Evolutionary conservation across 2,888 invertebrate genomes (phyloP).

Genomic region (Criorhina ranunculi): DNA sequence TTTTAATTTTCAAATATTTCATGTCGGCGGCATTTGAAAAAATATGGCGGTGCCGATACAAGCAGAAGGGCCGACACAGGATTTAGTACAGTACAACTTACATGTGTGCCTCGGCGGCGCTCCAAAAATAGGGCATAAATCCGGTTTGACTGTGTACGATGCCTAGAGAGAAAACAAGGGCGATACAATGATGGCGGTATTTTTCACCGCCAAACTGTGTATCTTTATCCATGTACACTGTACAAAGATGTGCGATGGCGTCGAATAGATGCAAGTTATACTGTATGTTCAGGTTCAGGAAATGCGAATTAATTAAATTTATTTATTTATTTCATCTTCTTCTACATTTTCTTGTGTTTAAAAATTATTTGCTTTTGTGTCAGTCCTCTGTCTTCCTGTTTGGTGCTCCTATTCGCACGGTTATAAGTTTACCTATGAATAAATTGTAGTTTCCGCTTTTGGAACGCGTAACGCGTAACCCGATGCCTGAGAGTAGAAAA

Average conservation of each 20-base stretch:
- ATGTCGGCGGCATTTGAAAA: constrained; percentile 1
- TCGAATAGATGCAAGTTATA: constrained; percentile 5
- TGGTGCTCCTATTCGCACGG: constrained; percentile 8
- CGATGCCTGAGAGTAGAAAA: constrained; percentile 13
- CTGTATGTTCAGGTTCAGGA: constrained; percentile 39
- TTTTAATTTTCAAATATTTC: neutral
- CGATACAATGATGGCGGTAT: neutral
- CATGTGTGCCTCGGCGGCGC: neutral
- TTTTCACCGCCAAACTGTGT: constrained; percentile 3
- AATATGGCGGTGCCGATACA: neutral
- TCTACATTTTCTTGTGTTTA: constrained; percentile 32
- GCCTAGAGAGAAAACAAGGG: neutral
- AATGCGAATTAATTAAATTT: constrained; percentile 70
- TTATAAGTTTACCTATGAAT: constrained; percentile 45
- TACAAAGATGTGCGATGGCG: neutral
- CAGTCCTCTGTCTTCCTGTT: neutral
- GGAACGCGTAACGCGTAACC: constrained; percentile 1
- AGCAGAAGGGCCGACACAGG: neutral
- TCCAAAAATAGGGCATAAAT: constrained; percentile 41
- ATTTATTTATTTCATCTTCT: constrained; percentile 48
- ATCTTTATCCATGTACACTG: constrained; percentile 9
- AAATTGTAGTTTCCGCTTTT: constrained; percentile 59
- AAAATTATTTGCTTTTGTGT: constrained; percentile 15
- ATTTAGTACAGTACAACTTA: constrained; percentile 2
- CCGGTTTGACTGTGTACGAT: constrained; percentile 6